Conservation (phyloP, 2,888 invertebrate genomes). For the Brenthis daphne region DNA sequence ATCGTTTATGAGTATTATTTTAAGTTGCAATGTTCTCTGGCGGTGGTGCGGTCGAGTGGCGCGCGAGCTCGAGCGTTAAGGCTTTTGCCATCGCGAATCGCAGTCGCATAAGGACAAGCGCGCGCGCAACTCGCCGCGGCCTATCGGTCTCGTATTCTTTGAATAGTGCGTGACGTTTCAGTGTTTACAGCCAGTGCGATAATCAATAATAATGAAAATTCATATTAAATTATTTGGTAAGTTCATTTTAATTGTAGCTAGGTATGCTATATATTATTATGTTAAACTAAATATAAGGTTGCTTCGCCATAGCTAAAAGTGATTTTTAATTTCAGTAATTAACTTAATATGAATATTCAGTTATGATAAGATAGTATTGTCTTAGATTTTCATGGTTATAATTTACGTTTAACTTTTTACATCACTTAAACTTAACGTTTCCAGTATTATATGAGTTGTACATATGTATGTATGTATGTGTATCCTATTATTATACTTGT, state of each 20-base stretch:
- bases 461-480: too few relatives aligned
- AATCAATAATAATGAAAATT: conserved; percentile 63
- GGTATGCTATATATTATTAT: background rate
- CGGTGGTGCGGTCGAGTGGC: conserved; percentile 60
- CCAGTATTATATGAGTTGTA: background rate
- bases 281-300: background rate
- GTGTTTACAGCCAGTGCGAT: conserved; percentile 56
- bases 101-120: conserved; percentile 69
- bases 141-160: conserved; percentile 47
- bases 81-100: conserved; percentile 56
- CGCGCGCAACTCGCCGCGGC: conserved; percentile 61
- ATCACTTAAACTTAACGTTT: background rate
- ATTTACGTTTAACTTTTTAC: background rate
- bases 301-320: background rate
- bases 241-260: conserved; percentile 39
- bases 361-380: background rate
- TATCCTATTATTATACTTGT: too few relatives aligned
- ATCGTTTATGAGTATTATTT: conserved; percentile 19
- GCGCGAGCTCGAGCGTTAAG: conserved; percentile 50
- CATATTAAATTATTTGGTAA: conserved; percentile 70
- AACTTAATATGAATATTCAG: background rate
- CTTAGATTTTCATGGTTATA: background rate
- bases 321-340: conserved; percentile 8
- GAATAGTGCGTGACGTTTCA: conserved; percentile 42
- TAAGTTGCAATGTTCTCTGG: conserved; percentile 49